Base-by-base conservation (phyloP, 2,888 invertebrate genomes). In the Pterobdella sp. region DNA sequence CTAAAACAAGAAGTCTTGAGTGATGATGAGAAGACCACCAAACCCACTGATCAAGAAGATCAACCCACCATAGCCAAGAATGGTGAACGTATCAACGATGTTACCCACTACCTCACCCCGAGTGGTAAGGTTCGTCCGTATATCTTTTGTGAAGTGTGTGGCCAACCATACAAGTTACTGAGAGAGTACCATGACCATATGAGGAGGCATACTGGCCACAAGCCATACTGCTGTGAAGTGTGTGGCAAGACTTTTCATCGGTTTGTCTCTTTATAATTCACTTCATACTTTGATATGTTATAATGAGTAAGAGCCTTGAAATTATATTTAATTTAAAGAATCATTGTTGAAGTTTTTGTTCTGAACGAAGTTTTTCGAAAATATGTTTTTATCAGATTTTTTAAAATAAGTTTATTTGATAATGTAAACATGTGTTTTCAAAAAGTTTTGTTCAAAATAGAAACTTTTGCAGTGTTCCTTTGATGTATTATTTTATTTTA, bases 191-290 rank as follows among this genome's bases (percentile, higher is more conserved):
- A 65, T 3, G 65, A 65, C 65, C 65, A 65, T 34, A 65, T 65
- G 65, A 29, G 65, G 18, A 65, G 32, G 14, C 65, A 65, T n/a
- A 65, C 65, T 29, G 65, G 65, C 4, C 65, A 29, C 65, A 65
- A 65, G 35, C 65, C 65, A 14, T 65, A 35, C 35, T 65, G 65
- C 65, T 65, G 65, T 65, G 65, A 65, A 65, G 34, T 65, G 65
- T 65, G 65, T n/a, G 65, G 65, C 35, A 65, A 65, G 35, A 65
- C 65, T 4, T 65, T 65, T 29, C 65, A 65, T n/a, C 18, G 60
- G 60, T 56, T 4, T 3, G 26, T 56, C 26, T 56, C 10, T 42
- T 42, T 18, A 18, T 42, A n/a, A n/a, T n/a, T n/a, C n/a, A n/a
- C n/a, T n/a, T n/a, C n/a, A n/a, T n/a, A n/a, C n/a, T n/a, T n/a